These are phyloP conservation scores for Microctonus aethiopoides DNA, from an alignment of 2,888 invertebrate species.

Conservation along the genomic window DNA sequence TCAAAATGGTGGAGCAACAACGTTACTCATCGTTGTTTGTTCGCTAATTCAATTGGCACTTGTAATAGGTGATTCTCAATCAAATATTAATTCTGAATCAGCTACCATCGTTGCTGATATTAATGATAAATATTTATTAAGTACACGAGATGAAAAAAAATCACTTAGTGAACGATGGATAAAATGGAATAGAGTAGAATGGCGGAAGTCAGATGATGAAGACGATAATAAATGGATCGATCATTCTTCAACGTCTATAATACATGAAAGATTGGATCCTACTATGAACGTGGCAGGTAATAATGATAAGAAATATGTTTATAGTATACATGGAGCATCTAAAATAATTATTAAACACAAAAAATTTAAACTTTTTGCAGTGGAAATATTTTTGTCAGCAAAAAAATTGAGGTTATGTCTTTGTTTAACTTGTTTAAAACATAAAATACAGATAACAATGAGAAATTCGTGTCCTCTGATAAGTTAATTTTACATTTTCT, in stretches of 20 bases:
- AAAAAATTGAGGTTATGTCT: no score
- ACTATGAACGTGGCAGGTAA: neutral
- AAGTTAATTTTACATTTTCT: no score
- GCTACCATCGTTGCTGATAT: neutral
- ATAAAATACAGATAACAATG: no score
- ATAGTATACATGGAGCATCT: neutral
- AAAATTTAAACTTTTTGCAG: no score
- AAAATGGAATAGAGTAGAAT: neutral
- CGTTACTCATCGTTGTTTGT: neutral
- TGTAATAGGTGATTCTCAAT: neutral
- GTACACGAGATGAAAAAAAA: slow-evolving; percentile 4
- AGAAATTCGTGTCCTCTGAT: no score
- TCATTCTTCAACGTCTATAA: neutral
- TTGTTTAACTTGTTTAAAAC: no score
- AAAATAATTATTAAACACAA: no score
- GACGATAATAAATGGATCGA: neutral
- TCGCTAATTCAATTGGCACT: neutral
- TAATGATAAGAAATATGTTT: neutral
- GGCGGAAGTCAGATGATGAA: neutral
- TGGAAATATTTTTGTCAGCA: no score
- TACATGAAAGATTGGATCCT: neutral
- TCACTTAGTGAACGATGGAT: neutral
- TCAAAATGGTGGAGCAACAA: neutral
- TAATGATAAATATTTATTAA: slow-evolving; percentile 26
- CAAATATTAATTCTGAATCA: slow-evolving; percentile 18